Base-by-base conservation (phyloP, 2,113 vertebrate genomes). In the Heterotis niloticus region DNA sequence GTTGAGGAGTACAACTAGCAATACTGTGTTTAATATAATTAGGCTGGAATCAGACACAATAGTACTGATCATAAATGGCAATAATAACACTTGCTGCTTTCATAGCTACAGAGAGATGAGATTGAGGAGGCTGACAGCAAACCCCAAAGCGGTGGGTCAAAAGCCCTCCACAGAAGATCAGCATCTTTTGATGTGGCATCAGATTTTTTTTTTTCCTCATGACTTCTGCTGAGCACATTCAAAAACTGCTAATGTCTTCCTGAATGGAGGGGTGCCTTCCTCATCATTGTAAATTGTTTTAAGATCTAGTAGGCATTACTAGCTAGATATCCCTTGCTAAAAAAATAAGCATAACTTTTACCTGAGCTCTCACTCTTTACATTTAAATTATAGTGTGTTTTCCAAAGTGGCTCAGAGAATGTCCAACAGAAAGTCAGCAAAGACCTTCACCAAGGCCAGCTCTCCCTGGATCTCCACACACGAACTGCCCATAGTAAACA, bases 231-330 rank as follows among this genome's bases (percentile, higher is more conserved):
- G 34, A 44, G 59, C n/a, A n/a, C n/a, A n/a, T n/a, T 62, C 59
- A 44, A 60, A 57, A 75, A 54, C 72, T 56, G 9, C 54, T 60
- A 60, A 60, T 75, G 54, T 26, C 52, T 75, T 10, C 23, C 28
- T 20, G 24, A 69, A 59, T 26, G 17, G 2, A 59, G 18, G 24
- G 59, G 52, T n/a, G 17, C 52, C 34, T 4, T 78, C 56, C 64
- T 78, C 20, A 28, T 65, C 51, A 64, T 18, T 54, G 34, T 44
- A 64, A 77, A 65, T 66, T 51, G 57, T 78, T 68, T 78, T 26
- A 78, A 9, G 16, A 34, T 78, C 20, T 52, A 68, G 7, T 23
- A n/a, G 52, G 5, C 52, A 56, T 28, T 78, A 68, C 17, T 78
- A 24, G 57, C 60, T 12, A 57, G 24, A 29, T 57, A 23, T 16